Evolutionary conservation across 1,140 invertebrate genomes (phyloP), one percentile per base, ranked within the genome.

Genomic region (Diprion similis): DNA sequence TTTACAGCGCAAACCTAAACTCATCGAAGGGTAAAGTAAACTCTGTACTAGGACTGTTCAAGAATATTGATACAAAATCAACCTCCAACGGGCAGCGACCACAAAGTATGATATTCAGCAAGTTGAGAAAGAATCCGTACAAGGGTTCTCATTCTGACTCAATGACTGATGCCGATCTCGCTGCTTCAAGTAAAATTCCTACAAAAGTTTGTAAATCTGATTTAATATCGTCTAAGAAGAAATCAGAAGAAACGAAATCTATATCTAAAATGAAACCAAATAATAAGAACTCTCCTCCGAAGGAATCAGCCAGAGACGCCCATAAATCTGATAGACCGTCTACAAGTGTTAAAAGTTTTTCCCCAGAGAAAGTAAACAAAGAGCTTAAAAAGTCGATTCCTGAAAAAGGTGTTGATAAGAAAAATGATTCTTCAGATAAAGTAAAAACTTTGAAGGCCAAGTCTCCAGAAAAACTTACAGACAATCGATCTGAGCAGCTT

Each of bases 21-120:
- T 81, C 18, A 74, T 86, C 83, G 78, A 91, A 89, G 88, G 91
- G 89, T 89, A 90, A 78, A 86, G 92, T 85, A 81, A 93, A 80
- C 83, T 93, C 91, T 76, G 92, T 95, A 71, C 84, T 95, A 18
- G 93, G 93, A 4, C 82, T 95, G 0, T 93, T 95, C 77, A 93
- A 92, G 73, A 94, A 92, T 79, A 90, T 91, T 78, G 93, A 92
- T 17, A 66, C 78, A n/a, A 75, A 80, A 17, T 15, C 69, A 9
- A 46, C 17, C 7, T 17, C 71, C 2, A 77, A 74, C 19, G 66
- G 78, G 0, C 18, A 7, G 76, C 80, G 66, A 17, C 47, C 68
- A 18, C 79, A 79, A n/a, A 79, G 45, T 64, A 66, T 74, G 11
- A 79, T 87, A 8, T 68, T 86, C 1, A 82, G 80, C 17, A 84